Base-by-base conservation (phyloP, 2,797 vertebrate species). In the Coregonus sp. region DNA sequence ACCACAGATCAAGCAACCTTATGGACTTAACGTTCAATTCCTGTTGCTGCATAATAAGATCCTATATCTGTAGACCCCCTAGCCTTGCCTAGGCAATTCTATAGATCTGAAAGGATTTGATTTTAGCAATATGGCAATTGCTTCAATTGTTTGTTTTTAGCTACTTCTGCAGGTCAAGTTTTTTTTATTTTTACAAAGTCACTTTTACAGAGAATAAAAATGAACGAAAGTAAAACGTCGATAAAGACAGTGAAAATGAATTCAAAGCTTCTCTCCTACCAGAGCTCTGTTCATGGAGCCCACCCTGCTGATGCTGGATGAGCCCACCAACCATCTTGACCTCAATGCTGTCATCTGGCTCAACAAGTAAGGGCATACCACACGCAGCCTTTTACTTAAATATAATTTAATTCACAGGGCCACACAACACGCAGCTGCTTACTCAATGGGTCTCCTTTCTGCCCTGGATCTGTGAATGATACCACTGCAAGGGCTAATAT, bases 261-360 rank as follows among this genome's bases (percentile, higher is more conserved):
- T 59, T 15, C 18, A 20, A 75, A 54, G 25, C 14, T 50, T 31
- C 33, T 51, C 51, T 31, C 14, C 35, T 50, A 6, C 14, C 84
- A 98, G 97, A 90, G 96, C 96, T 0, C 92, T 98, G 71, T 98
- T 98, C 87, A 97, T 98, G 97, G 96, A 98, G 73, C 96, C 97
- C 63, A 98, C 96, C 0, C 89, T 98, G 25, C 89, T 98, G 84
- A 97, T 98, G 97, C 86, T 98, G 90, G 97, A 98, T 0, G 97
- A 98, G 79, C 97, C 96, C 83, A 98, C 96, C 5, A 98, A 98
- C 90, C 97, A 98, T 85, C 88, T 98, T 87, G 97, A 98, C 82
- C 94, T 98, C 77, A 98, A 98, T 0, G 96, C 97, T 0, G 97
- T 98, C 87, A 98, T 98, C 92, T 98, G 97, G 97, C 96, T 98